Conservation (phyloP, 2,888 invertebrate genomes). For the Graphium colonna region DNA sequence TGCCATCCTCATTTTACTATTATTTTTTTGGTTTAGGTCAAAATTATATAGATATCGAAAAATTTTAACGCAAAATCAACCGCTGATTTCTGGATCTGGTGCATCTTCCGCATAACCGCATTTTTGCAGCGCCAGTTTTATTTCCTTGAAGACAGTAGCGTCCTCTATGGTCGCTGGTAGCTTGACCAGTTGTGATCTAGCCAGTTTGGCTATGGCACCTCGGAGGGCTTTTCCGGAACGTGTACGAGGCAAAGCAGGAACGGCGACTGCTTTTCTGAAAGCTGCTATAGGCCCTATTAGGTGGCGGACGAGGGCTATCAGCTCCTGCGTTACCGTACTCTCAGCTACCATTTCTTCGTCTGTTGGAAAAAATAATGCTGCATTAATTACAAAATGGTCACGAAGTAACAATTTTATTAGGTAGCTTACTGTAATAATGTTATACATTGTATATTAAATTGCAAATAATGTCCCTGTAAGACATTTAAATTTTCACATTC, state of each 20-base stretch:
- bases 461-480: too few species aligned
- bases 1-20: too few species aligned
- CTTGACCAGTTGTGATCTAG: slow-evolving; percentile 88
- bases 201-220: slow-evolving; percentile 91
- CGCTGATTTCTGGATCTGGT: slow-evolving; percentile 80
- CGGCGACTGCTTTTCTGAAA: slow-evolving; percentile 88
- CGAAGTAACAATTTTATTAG: too few species aligned
- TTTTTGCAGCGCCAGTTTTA: slow-evolving; percentile 87
- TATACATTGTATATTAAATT: too few species aligned
- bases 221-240: slow-evolving; percentile 86
- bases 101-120: slow-evolving; percentile 87
- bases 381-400: too few species aligned
- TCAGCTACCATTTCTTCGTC: slow-evolving; percentile 72
- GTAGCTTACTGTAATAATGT: too few species aligned
- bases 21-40: too few species aligned
- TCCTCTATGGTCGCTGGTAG: slow-evolving; percentile 94
- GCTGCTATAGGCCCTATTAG: slow-evolving; percentile 93
- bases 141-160: slow-evolving; percentile 88
- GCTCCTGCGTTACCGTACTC: slow-evolving; percentile 63
- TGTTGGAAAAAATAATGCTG: slow-evolving; percentile 32
- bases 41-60: too few species aligned
- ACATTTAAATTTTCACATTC: too few species aligned
- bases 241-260: slow-evolving; percentile 91
- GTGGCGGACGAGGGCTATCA: slow-evolving; percentile 66
- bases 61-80: background rate